Evolutionary conservation across 2,797 vertebrate genomes (phyloP).

Genomic region (Coregonus sp.): DNA sequence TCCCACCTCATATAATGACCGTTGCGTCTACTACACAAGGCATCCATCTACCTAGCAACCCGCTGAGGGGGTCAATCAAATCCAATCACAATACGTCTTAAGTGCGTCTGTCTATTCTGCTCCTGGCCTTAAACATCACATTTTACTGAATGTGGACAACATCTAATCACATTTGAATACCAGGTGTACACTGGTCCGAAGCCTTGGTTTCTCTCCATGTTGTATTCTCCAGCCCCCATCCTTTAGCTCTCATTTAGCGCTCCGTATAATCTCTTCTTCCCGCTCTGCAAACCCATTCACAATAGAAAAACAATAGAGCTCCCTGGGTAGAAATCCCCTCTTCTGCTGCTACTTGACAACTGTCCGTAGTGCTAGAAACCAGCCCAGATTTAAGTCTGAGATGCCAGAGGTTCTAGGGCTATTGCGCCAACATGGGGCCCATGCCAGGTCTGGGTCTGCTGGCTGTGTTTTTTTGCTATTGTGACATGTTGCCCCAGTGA

Average conservation of each 20-base stretch:
- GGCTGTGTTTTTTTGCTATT: neutral
- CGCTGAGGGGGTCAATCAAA: neutral
- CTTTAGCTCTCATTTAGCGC: neutral
- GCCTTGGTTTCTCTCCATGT: neutral
- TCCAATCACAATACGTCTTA: neutral
- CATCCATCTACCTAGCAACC: neutral
- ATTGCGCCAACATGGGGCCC: constrained; percentile 26
- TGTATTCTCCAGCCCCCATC: neutral
- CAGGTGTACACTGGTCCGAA: neutral
- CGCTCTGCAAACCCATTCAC: neutral
- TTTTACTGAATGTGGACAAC: neutral
- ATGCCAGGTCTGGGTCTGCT: constrained; percentile 33
- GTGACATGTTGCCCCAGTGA: neutral
- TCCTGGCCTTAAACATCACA: neutral
- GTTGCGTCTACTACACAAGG: neutral
- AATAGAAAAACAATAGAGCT: neutral
- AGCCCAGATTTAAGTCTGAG: constrained; percentile 32
- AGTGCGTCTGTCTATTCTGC: neutral
- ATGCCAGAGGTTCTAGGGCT: constrained; percentile 26
- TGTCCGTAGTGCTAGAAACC: constrained; percentile 29
- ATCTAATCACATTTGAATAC: neutral
- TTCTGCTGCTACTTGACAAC: constrained; percentile 14
- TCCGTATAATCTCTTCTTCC: neutral
- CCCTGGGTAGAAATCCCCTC: neutral
- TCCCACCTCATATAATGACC: neutral